phyloP scores from a whole-genome alignment of 2,888 invertebrate genomes.

The Drosophila nigricruria region DNA sequence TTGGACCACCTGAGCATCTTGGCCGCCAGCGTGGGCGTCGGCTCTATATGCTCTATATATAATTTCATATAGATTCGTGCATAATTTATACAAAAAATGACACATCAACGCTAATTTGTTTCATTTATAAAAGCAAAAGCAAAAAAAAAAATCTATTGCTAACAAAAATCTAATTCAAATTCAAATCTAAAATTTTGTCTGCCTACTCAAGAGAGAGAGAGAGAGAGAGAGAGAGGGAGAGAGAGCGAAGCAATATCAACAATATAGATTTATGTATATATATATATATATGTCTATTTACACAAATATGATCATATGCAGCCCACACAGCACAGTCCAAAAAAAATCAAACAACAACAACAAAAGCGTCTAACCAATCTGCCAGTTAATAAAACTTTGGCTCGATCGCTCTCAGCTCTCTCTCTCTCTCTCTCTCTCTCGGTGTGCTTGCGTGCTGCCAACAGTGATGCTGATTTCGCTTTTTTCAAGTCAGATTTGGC shows the following conservation, averaged over 20 bases:
- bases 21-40: slow-evolving; percentile 38
- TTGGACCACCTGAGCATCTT: slow-evolving; percentile 34
- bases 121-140: slow-evolving; percentile 7
- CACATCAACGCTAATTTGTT: slow-evolving; percentile 29
- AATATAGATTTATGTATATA: slow-evolving; percentile 4
- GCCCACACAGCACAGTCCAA: slow-evolving; percentile 53
- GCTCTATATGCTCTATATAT: slow-evolving; percentile 38
- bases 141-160: slow-evolving; percentile 25
- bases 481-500: too few relatives aligned
- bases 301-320: slow-evolving; percentile 36
- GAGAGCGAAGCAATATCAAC: slow-evolving; percentile 1
- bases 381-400: slow-evolving; percentile 45
- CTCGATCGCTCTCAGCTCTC: slow-evolving; percentile 7
- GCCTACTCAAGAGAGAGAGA: slow-evolving; percentile 38
- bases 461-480: too few relatives aligned
- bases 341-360: slow-evolving; percentile 5
- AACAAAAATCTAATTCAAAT: slow-evolving; percentile 47
- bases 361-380: slow-evolving; percentile 22
- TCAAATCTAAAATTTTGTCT: slow-evolving; percentile 38
- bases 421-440: background rate
- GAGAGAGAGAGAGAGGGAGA: background rate
- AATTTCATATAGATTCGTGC: slow-evolving; percentile 29
- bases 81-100: slow-evolving; percentile 41
- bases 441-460: too few relatives aligned
- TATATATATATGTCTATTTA: background rate